Conservation (phyloP, 2,797 vertebrate genomes). For the Ciconia nigra region DNA sequence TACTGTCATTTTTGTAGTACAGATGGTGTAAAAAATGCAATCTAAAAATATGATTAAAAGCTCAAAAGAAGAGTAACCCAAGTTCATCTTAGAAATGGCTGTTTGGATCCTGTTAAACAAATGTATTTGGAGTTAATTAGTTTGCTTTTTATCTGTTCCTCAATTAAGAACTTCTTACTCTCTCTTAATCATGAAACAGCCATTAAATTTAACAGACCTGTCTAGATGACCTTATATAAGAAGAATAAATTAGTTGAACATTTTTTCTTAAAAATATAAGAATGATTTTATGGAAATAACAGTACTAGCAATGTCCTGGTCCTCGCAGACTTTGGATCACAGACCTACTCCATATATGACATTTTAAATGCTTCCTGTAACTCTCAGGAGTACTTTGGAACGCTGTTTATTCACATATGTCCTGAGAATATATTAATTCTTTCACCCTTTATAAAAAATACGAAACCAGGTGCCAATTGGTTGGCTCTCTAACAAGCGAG, state of each 20-base stretch:
- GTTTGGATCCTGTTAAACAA: slow-evolving; percentile 72
- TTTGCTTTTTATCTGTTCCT: slow-evolving; percentile 73
- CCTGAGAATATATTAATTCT: background rate
- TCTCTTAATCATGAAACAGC: slow-evolving; percentile 72
- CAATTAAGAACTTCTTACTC: slow-evolving; percentile 70
- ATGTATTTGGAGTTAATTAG: slow-evolving; percentile 76
- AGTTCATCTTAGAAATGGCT: slow-evolving; percentile 71
- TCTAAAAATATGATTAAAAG: slow-evolving; percentile 81
- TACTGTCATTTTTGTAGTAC: slow-evolving; percentile 80
- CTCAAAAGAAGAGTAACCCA: slow-evolving; percentile 74
- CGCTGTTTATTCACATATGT: background rate
- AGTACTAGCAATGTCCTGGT: slow-evolving; percentile 7
- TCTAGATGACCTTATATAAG: slow-evolving; percentile 62
- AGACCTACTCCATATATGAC: background rate
- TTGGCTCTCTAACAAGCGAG: background rate
- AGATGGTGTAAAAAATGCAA: slow-evolving; percentile 81
- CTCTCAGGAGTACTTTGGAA: background rate
- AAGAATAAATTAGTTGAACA: slow-evolving; percentile 71
- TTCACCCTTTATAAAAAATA: background rate
- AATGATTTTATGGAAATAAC: slow-evolving; percentile 32
- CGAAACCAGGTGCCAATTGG: background rate
- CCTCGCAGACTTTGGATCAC: background rate
- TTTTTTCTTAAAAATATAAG: slow-evolving; percentile 48
- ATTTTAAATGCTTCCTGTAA: background rate
- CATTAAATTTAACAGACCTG: slow-evolving; percentile 74